Conservation (phyloP, 2,888 invertebrate species). For the Apamea crenata region DNA sequence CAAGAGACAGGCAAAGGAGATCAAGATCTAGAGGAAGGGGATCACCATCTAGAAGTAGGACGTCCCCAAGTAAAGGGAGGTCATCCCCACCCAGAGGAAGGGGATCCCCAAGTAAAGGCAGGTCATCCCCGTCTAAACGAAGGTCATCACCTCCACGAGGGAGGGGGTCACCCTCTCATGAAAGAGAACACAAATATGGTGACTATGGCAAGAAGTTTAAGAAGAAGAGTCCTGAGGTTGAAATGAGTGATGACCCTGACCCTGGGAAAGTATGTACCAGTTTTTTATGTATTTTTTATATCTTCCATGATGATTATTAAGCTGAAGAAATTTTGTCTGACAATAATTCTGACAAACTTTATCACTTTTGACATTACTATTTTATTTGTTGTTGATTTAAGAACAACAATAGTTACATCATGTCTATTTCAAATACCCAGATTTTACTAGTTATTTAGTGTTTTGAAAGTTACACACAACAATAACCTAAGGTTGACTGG, state of each 20-base stretch:
- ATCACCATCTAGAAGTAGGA: constrained; percentile 70
- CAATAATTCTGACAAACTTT: background rate
- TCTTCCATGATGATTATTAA: background rate
- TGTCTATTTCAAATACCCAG: background rate
- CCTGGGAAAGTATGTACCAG: constrained; percentile 91
- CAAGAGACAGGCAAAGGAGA: constrained; percentile 68
- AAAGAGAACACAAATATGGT: constrained; percentile 72
- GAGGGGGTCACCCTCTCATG: constrained; percentile 75
- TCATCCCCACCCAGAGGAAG: constrained; percentile 74
- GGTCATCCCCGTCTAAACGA: constrained; percentile 73
- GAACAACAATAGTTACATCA: background rate
- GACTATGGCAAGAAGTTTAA: constrained; percentile 79
- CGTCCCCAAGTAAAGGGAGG: constrained; percentile 74
- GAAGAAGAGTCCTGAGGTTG: constrained; percentile 88
- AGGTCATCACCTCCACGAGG: constrained; percentile 68
- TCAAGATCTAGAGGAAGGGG: constrained; percentile 72
- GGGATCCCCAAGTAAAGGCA: constrained; percentile 74
- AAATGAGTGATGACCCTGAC: constrained; percentile 93
- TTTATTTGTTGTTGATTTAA: background rate
- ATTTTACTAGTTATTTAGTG: background rate
- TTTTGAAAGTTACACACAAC: background rate
- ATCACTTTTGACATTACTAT: background rate
- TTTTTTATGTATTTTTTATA: background rate
- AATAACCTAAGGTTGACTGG: background rate
- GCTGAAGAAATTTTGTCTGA: background rate